phyloP scores from a whole-genome alignment of 2,888 invertebrate species.

The Drosophila helvetica region DNA sequence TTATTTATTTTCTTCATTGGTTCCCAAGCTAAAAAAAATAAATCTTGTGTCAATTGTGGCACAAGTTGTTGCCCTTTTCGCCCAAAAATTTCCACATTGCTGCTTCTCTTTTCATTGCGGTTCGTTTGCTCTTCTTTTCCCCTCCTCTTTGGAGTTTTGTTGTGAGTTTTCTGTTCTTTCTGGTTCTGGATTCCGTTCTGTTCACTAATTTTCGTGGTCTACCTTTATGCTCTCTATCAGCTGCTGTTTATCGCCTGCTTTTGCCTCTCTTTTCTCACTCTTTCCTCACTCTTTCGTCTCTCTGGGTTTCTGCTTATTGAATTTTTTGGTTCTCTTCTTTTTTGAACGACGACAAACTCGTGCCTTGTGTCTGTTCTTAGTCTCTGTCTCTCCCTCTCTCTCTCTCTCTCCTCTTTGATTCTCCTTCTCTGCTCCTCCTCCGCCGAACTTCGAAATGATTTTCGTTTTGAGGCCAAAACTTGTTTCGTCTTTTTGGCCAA shows the following conservation, averaged over 20 bases:
- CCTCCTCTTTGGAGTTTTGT: conserved; percentile 17
- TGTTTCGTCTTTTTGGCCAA: conserved; percentile 57
- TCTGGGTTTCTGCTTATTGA: conserved; percentile 56
- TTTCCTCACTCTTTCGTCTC: conserved; percentile 13
- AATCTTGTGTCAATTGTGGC: conserved; percentile 71
- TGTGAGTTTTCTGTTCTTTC: conserved; percentile 21
- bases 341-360: conserved; percentile 56
- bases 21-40: no score
- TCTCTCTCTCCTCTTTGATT: conserved; percentile 37
- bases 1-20: not conserved
- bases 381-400: conserved; percentile 26
- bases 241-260: conserved; percentile 68
- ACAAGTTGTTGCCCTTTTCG: conserved; percentile 69
- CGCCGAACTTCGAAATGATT: conserved; percentile 63
- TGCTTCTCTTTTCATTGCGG: conserved; percentile 12
- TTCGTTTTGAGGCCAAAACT: conserved; percentile 68
- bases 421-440: conserved; percentile 6
- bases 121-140: not conserved
- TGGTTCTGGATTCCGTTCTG: conserved; percentile 17
- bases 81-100: not conserved
- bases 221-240: conserved; percentile 72
- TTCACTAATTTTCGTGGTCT: conserved; percentile 67
- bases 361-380: conserved; percentile 57
- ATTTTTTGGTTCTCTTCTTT: conserved; percentile 59
- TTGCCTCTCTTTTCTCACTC: conserved; percentile 18